These are phyloP conservation scores for Ameiurus melas DNA, from an alignment of 2,113 vertebrate species.

Conservation along the genomic window DNA sequence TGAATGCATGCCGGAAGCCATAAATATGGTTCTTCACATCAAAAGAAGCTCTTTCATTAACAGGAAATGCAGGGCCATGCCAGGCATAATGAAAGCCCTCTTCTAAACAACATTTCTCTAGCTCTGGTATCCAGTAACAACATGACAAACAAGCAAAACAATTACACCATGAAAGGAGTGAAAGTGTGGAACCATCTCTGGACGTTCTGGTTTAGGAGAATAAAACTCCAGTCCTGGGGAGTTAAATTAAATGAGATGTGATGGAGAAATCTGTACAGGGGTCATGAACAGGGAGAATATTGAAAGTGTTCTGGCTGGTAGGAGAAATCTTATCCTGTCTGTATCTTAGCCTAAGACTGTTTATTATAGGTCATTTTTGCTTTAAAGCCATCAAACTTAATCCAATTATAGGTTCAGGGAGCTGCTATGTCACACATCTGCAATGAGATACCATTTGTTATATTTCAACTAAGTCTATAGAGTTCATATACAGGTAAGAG, in stretches of 20 bases:
- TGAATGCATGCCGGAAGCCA: background rate
- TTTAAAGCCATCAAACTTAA: constrained; percentile 17
- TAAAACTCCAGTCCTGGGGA: background rate
- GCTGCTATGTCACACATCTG: constrained; percentile 20
- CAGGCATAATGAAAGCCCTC: background rate
- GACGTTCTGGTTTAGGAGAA: background rate
- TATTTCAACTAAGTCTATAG: no score
- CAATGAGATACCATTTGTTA: no score
- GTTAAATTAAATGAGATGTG: background rate
- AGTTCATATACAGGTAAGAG: no score
- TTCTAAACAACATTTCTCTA: background rate
- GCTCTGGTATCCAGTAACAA: background rate
- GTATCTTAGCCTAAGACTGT: background rate
- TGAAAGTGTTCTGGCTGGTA: background rate
- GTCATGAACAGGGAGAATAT: background rate
- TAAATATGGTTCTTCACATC: background rate
- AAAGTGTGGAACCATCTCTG: background rate
- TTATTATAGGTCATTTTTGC: constrained; percentile 7
- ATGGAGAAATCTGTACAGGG: background rate
- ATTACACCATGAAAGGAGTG: background rate
- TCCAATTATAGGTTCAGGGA: constrained; percentile 39
- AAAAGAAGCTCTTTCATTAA: constrained; percentile 8
- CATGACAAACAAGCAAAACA: background rate
- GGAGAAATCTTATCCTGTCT: background rate
- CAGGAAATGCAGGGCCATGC: background rate